Base-by-base conservation (phyloP, 2,888 invertebrate genomes). In the Drosophila algonquin region DNA sequence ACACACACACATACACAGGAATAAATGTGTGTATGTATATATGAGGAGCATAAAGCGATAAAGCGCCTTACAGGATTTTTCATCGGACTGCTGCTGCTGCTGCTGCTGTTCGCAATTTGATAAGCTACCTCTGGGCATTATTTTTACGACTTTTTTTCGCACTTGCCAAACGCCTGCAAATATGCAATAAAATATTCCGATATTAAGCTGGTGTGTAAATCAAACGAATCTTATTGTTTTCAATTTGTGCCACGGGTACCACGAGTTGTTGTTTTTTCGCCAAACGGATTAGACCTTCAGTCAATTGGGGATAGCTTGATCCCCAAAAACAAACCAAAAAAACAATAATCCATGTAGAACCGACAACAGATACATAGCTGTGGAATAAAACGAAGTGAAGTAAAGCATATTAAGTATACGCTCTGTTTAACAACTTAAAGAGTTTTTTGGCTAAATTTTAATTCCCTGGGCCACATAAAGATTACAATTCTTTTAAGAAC, bases 61-160 rank as follows among this genome's bases (percentile, higher is more conserved):
- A 83, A 83, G 87, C 85, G 85, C 85, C 87, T 83, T 87, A 87
- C 85, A 77, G 87, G 83, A 83, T 83, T 67, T 83, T 84, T 82
- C 83, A 81, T 87, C 50, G 73, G 81, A 81, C 86, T 79, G 84
- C 84, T 83, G 79, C 14, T 79, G 63, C 76, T 83, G 76, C 12
- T 79, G 63, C 76, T 80, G 74, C 81, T 83, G 82, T 79, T 83
- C 81, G 87, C 82, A 79, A 87, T 83, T 83, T 83, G 82, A 83
- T 83, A 83, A 83, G 84, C 87, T 87, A 73, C 73, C 87, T 84
- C 67, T 65, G 74, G 82, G 87, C 87, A 82, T 87, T 87, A 82
- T 87, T 82, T 81, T 82, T 82, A 87, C 76, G 82, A 81, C 87
- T 75, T 81, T 84, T 64, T 75, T 67, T 69, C 77, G 64, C 72